These are phyloP conservation scores for Cirrhinus mrigala DNA, from an alignment of 2,797 vertebrate species.

Conservation along the genomic window DNA sequence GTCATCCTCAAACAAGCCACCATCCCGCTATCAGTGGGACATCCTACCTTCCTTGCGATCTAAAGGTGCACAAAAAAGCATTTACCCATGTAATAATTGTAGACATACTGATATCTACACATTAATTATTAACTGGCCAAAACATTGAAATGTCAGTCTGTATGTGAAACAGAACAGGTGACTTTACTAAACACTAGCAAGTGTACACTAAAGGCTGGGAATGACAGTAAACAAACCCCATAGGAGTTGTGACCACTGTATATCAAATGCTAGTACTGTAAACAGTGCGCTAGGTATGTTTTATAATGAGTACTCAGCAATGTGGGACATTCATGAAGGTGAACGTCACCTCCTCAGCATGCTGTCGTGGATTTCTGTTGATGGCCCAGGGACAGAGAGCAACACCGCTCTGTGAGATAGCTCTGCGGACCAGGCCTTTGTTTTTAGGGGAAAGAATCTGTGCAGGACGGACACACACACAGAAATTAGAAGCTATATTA, in stretches of 20 bases:
- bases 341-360: constrained; percentile 80
- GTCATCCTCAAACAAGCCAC: constrained; percentile 83
- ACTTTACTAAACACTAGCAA: constrained; percentile 4
- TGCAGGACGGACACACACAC: constrained; percentile 4
- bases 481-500: not conserved
- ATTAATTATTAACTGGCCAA: not conserved
- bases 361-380: constrained; percentile 82
- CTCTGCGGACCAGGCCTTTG: constrained; percentile 88
- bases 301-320: not conserved
- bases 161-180: constrained; percentile 3
- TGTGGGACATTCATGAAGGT: not conserved
- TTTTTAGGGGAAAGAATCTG: constrained; percentile 88
- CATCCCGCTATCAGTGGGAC: constrained; percentile 78
- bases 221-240: not conserved
- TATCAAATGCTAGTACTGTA: not conserved
- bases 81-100: not conserved
- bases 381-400: constrained; percentile 85
- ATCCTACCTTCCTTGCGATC: constrained; percentile 82
- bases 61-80: constrained; percentile 52
- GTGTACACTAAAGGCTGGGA: not conserved
- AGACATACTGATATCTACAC: not conserved
- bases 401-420: constrained; percentile 92
- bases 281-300: not conserved
- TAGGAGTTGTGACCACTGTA: not conserved
- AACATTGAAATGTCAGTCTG: not conserved